These are phyloP conservation scores for Elgaria multicarinata DNA, from an alignment of 2,113 vertebrate species.

Conservation along the genomic window DNA sequence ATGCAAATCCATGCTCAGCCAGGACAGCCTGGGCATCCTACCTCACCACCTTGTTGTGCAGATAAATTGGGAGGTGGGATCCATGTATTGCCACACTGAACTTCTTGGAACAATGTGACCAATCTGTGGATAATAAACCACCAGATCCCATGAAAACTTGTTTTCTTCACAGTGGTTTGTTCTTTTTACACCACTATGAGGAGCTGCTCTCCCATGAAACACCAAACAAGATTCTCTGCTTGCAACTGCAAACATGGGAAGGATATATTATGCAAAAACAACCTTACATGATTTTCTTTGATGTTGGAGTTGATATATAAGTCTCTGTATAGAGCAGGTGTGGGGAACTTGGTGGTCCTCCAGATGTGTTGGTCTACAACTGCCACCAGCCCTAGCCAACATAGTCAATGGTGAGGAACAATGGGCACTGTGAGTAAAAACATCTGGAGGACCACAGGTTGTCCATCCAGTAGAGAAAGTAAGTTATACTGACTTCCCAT, in stretches of 20 bases:
- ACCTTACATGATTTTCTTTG: background rate
- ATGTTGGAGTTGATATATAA: background rate
- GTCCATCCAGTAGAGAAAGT: too few species aligned
- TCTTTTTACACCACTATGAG: slow-evolving; percentile 19
- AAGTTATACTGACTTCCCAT: background rate
- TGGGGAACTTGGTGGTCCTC: too few species aligned
- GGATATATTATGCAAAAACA: background rate
- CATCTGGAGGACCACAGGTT: background rate
- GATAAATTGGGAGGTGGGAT: background rate
- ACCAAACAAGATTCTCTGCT: background rate
- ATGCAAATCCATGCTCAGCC: background rate
- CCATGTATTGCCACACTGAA: background rate
- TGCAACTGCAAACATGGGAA: background rate
- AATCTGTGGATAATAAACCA: background rate
- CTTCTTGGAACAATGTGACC: background rate
- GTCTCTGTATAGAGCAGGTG: too few species aligned
- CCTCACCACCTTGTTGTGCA: background rate
- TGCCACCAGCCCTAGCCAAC: too few species aligned
- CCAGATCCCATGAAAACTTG: background rate
- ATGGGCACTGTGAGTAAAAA: too few species aligned
- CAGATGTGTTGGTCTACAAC: background rate
- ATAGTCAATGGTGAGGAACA: too few species aligned
- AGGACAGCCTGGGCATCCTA: background rate
- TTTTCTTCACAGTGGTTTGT: background rate
- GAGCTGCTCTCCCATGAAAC: background rate